Percentiles rank a stretch among this genome's conserved stretches.
phyloP scores from a whole-genome alignment of 2,888 invertebrate species.

The Alloplasta piceator region DNA sequence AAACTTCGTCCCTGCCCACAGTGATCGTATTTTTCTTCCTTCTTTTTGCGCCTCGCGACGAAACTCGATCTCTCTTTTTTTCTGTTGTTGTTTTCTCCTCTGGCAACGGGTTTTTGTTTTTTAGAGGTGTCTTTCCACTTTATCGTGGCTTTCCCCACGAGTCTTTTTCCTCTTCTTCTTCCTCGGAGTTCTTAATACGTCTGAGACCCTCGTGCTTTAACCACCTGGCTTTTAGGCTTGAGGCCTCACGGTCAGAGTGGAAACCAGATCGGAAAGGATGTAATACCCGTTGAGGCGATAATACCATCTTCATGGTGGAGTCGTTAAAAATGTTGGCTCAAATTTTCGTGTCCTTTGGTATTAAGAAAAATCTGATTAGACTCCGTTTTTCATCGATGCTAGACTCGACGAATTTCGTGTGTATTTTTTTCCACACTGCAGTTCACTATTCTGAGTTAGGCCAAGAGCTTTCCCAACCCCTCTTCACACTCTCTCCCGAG shows the following conservation, averaged over 20 bases:
- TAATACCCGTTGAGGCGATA: not conserved
- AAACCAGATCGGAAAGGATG: constrained; percentile 41
- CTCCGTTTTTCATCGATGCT: constrained; percentile 2
- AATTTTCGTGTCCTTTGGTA: constrained; percentile 71
- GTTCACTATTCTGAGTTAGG: not conserved
- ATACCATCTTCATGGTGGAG: constrained; percentile 1
- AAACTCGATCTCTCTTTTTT: constrained; percentile 33
- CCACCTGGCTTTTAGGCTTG: constrained; percentile 42
- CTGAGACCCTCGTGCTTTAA: constrained; percentile 39
- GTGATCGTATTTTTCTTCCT: constrained; percentile 45
- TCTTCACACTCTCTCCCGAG: not conserved
- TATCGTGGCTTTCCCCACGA: constrained; percentile 10
- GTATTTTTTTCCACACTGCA: constrained; percentile 1
- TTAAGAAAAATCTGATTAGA: constrained; percentile 8
- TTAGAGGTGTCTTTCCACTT: constrained; percentile 32
- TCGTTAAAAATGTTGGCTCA: constrained; percentile 69
- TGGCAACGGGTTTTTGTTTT: constrained; percentile 33
- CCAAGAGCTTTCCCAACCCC: constrained; percentile 5
- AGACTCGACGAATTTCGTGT: not conserved
- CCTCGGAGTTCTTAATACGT: constrained; percentile 70
- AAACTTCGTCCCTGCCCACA: constrained; percentile 73
- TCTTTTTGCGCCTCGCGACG: not conserved
- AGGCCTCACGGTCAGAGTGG: constrained; percentile 58
- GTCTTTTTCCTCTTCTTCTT: constrained; percentile 44
- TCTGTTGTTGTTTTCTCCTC: not conserved